Conservation (phyloP, 53 echinoderm and acorn worm species). For the Arbacia lixula region DNA sequence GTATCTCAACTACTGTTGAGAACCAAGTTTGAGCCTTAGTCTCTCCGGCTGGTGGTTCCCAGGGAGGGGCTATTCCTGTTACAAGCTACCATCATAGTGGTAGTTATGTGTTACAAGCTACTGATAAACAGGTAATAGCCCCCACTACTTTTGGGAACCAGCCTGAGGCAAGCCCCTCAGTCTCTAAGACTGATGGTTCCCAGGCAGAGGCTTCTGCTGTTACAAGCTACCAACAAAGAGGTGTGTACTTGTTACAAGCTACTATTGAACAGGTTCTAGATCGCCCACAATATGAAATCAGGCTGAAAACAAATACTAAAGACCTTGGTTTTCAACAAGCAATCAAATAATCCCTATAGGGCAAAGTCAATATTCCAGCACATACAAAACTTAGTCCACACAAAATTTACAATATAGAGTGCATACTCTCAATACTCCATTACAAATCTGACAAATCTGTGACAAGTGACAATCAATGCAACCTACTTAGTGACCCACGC, state of each 20-base stretch:
- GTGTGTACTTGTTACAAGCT: constrained; percentile 20
- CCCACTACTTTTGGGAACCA: too few species aligned
- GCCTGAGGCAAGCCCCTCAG: constrained; percentile 56
- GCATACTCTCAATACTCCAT: too few species aligned
- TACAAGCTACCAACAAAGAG: constrained; percentile 70
- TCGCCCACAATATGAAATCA: neutral
- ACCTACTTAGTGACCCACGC: too few species aligned
- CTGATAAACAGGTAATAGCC: neutral
- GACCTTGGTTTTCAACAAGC: too few species aligned
- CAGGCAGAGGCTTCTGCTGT: constrained; percentile 74
- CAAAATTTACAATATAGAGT: too few species aligned
- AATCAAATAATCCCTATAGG: too few species aligned
- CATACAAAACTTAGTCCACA: too few species aligned
- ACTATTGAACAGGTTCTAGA: neutral
- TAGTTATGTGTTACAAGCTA: constrained; percentile 5
- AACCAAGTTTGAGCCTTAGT: too few species aligned
- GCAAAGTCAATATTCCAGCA: too few species aligned
- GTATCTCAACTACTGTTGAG: neutral
- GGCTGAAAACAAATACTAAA: too few species aligned
- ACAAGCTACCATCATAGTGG: constrained; percentile 72
- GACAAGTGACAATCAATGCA: too few species aligned
- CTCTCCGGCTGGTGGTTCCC: constrained; percentile 71
- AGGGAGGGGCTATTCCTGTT: constrained; percentile 85
- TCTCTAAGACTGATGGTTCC: constrained; percentile 69
- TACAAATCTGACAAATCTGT: too few species aligned